Evolutionary conservation across 2,797 vertebrate genomes (phyloP).

Genomic region (Rhynchonycteris naso): DNA sequence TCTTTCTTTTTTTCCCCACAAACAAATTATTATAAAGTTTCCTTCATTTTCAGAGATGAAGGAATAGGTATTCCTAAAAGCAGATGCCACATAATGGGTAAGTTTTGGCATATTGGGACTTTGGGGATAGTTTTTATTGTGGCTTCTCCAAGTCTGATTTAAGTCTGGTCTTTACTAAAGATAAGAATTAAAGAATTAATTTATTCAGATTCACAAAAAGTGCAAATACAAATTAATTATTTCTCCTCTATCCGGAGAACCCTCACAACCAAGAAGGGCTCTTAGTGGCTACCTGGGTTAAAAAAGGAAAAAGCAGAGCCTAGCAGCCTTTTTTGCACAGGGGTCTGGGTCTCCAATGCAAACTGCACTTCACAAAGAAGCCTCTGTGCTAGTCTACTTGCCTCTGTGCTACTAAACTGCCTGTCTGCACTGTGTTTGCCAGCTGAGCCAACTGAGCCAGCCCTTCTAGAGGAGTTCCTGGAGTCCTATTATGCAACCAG

Average conservation of each 20-base stretch:
- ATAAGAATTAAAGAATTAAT: background rate
- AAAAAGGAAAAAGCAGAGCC: no score
- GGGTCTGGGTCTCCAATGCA: no score
- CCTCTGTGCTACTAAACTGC: background rate
- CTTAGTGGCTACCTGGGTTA: background rate
- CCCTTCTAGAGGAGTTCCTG: background rate
- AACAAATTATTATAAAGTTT: slow-evolving; percentile 1
- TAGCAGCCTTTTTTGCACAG: no score
- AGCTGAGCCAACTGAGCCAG: background rate
- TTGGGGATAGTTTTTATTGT: background rate
- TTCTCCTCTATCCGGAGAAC: background rate
- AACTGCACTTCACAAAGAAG: no score
- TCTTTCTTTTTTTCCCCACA: background rate
- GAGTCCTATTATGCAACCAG: background rate
- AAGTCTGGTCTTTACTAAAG: background rate
- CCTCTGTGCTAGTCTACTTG: no score
- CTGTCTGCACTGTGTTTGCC: background rate
- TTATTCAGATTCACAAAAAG: background rate
- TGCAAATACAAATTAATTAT: background rate
- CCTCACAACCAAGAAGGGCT: background rate
- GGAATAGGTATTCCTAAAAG: background rate
- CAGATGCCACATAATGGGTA: background rate
- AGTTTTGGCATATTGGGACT: background rate
- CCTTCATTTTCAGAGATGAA: slow-evolving; percentile 25
- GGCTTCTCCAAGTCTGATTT: background rate